These are phyloP conservation scores for Entomobrya multifasciata DNA, from an alignment of 2,888 invertebrate genomes.

Conservation along the genomic window DNA sequence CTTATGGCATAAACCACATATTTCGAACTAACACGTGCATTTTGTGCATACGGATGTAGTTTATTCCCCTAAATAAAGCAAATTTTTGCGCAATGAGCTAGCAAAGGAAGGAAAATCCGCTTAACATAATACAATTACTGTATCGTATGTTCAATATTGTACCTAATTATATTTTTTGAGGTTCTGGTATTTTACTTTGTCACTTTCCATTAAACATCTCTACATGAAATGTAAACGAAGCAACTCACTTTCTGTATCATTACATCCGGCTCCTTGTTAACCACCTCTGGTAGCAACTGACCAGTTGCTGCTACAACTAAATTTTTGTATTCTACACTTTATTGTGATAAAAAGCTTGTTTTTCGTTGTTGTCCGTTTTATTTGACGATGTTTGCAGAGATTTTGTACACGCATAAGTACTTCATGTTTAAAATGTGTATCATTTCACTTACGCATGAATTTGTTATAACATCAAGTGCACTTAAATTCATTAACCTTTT, in stretches of 20 bases:
- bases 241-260: constrained; percentile 18
- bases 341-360: constrained; percentile 22
- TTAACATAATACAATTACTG: not conserved
- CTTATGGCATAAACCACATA: too few relatives aligned
- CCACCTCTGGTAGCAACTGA: not conserved
- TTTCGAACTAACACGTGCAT: constrained; percentile 14
- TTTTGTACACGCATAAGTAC: too few relatives aligned
- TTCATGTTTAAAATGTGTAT: too few relatives aligned
- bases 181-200: not conserved
- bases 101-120: not conserved
- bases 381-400: not conserved
- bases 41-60: constrained; percentile 14
- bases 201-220: not conserved
- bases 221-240: not conserved
- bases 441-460: too few relatives aligned
- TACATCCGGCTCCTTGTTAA: constrained; percentile 64
- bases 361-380: constrained; percentile 42
- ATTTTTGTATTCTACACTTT: not conserved
- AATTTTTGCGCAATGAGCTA: too few relatives aligned
- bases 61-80: too few relatives aligned
- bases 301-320: constrained; percentile 26
- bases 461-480: not conserved
- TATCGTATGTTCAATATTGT: not conserved
- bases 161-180: constrained; percentile 19
- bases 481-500: constrained; percentile 50